Evolutionary conservation across 92 coral and sea anemone species (phyloP), one percentile per base, ranked within the genome.

Genomic region (Anthopleura xanthogrammica): DNA sequence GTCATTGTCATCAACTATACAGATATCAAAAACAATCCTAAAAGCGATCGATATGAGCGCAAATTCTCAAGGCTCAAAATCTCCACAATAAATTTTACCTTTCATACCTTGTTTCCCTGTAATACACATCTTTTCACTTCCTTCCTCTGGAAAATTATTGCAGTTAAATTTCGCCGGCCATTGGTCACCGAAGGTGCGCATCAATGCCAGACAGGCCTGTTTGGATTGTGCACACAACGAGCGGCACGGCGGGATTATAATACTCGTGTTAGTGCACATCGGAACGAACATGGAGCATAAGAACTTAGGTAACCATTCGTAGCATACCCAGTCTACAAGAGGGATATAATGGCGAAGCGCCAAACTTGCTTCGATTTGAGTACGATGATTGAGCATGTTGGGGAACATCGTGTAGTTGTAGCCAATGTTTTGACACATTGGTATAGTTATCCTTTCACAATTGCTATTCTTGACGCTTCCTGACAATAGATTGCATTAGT

Each of bases 321-420:
- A 74, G 41, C 78, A 74, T 16, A 41, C 55, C 78, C 48, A 41
- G 11, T 74, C 55, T 74, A 74, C 78, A 41, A 74, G 78, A 3
- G 78, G 78, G 14, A 74, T 48, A 29, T 41, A 74, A 0, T 36
- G 78, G 19, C 55, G 46, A 12, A 74, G 9, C 48, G n/a, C 55
- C 2, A 74, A 0, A 17, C 78, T 48, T 48, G 78, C 78, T 48
- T 74, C 78, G n/a, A 2, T 39, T 48, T 74, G 78, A 19, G 50
- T 74, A 7, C 24, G 48, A 39, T 74, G 78, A 3, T 48, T 48
- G 50, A 74, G 20, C 19, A 48, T 41, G 78, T 74, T 74, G 9
- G 78, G 78, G 78, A 74, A 74, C 48, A 39, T 41, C 41, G 78
- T 74, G 50, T 74, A 48, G 41, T 74, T 74, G 55, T 74, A 74